Percentiles rank a stretch among this genome's conserved stretches.
Conservation (phyloP, 2,113 vertebrate genomes). For the Mesitornis unicolor region DNA sequence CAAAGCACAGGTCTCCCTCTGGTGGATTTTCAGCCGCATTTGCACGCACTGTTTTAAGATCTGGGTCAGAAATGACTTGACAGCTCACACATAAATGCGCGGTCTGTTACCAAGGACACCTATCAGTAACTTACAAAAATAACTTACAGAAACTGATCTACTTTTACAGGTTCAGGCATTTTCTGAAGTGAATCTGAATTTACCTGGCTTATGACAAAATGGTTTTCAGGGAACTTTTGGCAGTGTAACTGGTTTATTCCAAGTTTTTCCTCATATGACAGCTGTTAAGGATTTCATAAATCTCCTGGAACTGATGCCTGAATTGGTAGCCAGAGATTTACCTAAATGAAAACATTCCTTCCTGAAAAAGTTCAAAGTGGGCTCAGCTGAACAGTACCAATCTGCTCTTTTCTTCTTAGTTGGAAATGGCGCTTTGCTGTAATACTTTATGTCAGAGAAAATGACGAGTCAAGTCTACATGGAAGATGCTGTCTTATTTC, state of each 20-base stretch:
- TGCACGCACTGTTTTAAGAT: background rate
- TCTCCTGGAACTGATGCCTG: background rate
- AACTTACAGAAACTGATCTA: background rate
- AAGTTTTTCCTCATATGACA: background rate
- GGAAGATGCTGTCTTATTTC: background rate
- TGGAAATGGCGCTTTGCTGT: background rate
- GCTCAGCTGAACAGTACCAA: background rate
- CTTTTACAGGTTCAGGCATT: background rate
- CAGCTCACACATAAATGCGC: accelerated
- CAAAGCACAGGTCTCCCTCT: background rate
- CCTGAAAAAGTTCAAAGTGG: background rate
- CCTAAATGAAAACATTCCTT: background rate
- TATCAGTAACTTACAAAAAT: background rate
- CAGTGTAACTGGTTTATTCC: background rate
- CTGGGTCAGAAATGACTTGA: background rate
- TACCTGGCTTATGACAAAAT: background rate
- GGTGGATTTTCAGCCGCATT: background rate
- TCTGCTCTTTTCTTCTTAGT: background rate
- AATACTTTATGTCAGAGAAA: background rate
- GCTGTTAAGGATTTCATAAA: background rate
- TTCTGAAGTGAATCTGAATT: background rate
- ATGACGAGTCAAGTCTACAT: accelerated
- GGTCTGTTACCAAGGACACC: background rate
- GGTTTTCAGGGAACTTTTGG: background rate
- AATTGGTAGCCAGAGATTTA: background rate